These are phyloP conservation scores for Acanthis flammea DNA, from an alignment of 2,797 vertebrate genomes.

Conservation along the genomic window DNA sequence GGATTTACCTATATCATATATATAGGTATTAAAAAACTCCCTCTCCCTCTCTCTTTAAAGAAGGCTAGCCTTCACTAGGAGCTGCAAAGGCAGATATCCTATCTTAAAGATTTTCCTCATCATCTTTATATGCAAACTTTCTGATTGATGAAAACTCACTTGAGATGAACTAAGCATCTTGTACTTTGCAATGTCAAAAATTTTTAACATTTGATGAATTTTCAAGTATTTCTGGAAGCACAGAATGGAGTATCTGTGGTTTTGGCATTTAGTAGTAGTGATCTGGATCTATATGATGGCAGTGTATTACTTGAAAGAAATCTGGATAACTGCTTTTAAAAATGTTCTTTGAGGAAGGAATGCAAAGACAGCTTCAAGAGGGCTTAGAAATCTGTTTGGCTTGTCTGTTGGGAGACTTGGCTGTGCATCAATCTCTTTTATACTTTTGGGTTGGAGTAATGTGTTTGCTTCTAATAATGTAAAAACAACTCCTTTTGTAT, in stretches of 20 bases:
- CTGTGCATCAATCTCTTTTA: constrained; percentile 22
- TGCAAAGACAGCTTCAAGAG: background rate
- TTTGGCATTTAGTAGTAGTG: background rate
- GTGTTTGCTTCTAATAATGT: background rate
- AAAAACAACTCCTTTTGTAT: constrained; percentile 28
- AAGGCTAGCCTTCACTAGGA: background rate
- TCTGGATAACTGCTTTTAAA: background rate
- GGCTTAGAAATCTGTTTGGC: background rate
- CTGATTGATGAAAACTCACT: background rate
- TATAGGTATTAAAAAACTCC: background rate
- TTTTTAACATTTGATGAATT: background rate
- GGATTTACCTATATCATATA: background rate
- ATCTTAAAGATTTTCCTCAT: background rate
- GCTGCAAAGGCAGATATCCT: background rate
- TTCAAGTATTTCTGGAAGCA: background rate
- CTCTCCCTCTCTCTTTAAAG: background rate
- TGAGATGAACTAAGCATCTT: background rate
- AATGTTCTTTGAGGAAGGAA: background rate
- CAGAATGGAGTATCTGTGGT: background rate
- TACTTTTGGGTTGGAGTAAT: constrained; percentile 8
- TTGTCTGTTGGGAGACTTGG: constrained; percentile 1
- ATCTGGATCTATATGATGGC: background rate
- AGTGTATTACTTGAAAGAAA: background rate
- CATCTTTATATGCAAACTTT: background rate
- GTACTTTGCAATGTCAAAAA: background rate